Evolutionary conservation across 2,797 vertebrate species (phyloP), one percentile per base, ranked within the genome.

Genomic region (Tiaroga cobitis): DNA sequence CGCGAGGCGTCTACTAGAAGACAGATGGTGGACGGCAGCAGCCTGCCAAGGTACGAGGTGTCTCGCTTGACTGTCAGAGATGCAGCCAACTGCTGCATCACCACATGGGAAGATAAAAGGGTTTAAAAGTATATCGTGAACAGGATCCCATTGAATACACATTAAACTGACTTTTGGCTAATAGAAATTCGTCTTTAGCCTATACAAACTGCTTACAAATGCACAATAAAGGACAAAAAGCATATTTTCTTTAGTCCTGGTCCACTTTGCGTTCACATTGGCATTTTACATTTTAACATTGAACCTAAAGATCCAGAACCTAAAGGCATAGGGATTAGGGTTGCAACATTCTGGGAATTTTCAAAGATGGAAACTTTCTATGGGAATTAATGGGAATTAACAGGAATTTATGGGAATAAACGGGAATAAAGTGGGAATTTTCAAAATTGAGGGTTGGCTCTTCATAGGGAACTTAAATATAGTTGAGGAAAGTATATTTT

Each of bases 1-100:
- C 81, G 46, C 43, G 59, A 80, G 83, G 49, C 29, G 67, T 70
- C 86, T 87, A 82, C 72, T 43, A 46, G 59, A 88, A 86, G 86
- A 87, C 54, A 59, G 84, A 73, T 81, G 87, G 85, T 92, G 92
- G 87, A 90, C 89, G 88, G 90, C 82, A 85, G 89, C 77, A 32
- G 78, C 16, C 79, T n/a, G 73, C 63, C 41, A 61, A 41, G 39
- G 63, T 82, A 86, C 61, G 59, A 80, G 69, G 69, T 69, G 80
- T 56, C 63, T 89, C 56, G n/a, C 69, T 72, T 37, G 43, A 43
- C 56, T 75, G 37, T 29, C 72, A 82, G 61, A 61, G 54, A 74
- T 77, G 67, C 54, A 70, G 65, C 77, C n/a, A 67, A 41, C 59
- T 29, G 56, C 49, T 61, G 32, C 3, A 81, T 68, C 37, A 3